Evolutionary conservation across 2,888 invertebrate species (phyloP).

Genomic region (Dryobotodes eremita): DNA sequence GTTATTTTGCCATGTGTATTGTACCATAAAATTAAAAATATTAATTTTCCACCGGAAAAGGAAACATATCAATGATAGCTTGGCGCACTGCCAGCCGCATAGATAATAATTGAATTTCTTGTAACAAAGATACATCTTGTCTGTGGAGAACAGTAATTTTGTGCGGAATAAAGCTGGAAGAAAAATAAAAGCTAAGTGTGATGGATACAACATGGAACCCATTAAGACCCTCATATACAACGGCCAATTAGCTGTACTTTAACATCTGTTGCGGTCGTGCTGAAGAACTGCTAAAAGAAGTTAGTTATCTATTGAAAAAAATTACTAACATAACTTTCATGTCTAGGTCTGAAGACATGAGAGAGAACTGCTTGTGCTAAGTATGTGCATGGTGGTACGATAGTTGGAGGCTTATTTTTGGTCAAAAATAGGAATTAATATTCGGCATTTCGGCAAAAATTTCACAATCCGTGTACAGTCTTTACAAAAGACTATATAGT

Average conservation of each 20-base stretch:
- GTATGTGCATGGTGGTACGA: background rate
- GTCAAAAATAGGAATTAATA: background rate
- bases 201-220: slow-evolving; percentile 36
- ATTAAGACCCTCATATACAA: slow-evolving; percentile 35
- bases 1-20: slow-evolving; percentile 51
- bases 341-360: background rate
- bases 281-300: slow-evolving; percentile 17
- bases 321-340: background rate
- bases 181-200: slow-evolving; percentile 54
- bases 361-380: background rate
- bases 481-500: background rate
- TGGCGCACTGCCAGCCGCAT: slow-evolving; percentile 66
- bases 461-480: background rate
- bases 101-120: slow-evolving; percentile 71
- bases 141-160: slow-evolving; percentile 52
- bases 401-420: background rate
- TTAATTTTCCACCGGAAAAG: slow-evolving; percentile 67
- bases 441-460: background rate
- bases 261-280: slow-evolving; percentile 36
- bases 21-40: slow-evolving; percentile 68
- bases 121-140: slow-evolving; percentile 67
- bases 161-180: slow-evolving; percentile 41
- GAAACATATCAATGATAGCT: slow-evolving; percentile 67
- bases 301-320: slow-evolving; percentile 13
- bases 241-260: slow-evolving; percentile 48